Evolutionary conservation across 2,113 vertebrate genomes (phyloP), one percentile per base, ranked within the genome.

Genomic region (Oriolus oriolus): DNA sequence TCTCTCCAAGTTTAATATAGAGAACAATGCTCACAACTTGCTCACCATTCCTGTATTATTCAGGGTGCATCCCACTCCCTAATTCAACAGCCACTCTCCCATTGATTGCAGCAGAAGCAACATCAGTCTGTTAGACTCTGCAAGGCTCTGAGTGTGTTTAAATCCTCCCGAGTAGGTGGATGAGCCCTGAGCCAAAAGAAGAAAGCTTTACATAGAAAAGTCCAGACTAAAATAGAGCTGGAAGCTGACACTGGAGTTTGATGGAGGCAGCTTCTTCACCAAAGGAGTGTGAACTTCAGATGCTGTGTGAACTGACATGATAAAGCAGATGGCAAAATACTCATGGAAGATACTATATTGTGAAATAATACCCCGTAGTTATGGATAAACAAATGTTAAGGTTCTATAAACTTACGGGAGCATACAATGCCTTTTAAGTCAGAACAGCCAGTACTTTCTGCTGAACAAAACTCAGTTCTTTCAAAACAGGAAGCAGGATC

Each of bases 371-470:
- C 22, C 35, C 56, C 3, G 6, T 54, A 54, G 26, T 26, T 77
- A 89, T 19, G 64, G 86, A 94, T 78, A 69, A 91, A 84, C 30
- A 78, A 50, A 84, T 63, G 65, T 65, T 87, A 33, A 80, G 57
- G 76, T 80, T 65, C 75, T 77, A 2, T 70, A 80, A 81, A 97
- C 97, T 93, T 96, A 98, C 97, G 1, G 66, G 74, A 79, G 88
- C 97, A 97, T 24, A 71, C 61, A 22, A 2, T 2, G 33, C 24
- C 11, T 91, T 81, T 94, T 35, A 92, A 64, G 49, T 80, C 70
- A 44, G 86, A 37, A 57, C 97, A 97, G 44, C 6, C 65, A 56
- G n/a, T 74, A 13, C 50, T 91, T 57, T 74, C 26, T 57, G 33
- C 30, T 70, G 21, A 73, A 64, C 97, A 98, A 47, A 97, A 50